Percentiles rank a stretch among this genome's conserved stretches.
phyloP scores from a whole-genome alignment of 2,113 vertebrate genomes.

The Spilogale gracilis region DNA sequence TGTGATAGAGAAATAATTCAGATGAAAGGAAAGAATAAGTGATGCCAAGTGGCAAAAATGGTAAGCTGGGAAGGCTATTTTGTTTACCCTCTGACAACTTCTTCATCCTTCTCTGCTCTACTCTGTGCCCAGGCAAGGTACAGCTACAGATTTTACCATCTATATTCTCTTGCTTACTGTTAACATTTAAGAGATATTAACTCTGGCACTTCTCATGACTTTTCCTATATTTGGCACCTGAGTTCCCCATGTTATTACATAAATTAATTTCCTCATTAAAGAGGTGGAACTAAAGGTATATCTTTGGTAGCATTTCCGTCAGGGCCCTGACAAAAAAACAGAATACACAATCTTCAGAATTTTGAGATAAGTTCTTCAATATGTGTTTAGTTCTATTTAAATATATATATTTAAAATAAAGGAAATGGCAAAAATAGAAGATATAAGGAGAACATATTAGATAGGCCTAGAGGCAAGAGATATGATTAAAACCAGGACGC shows the following conservation, averaged over 20 bases:
- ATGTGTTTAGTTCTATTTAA: background rate
- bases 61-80: background rate
- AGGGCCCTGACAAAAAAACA: background rate
- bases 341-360: background rate
- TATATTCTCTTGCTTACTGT: background rate
- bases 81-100: background rate
- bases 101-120: background rate
- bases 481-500: background rate
- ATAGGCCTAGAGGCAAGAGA: background rate
- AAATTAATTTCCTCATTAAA: background rate
- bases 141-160: background rate
- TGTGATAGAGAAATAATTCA: background rate
- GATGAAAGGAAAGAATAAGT: background rate
- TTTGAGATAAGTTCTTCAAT: background rate
- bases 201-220: background rate
- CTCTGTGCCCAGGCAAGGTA: too few species aligned
- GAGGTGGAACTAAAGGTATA: background rate
- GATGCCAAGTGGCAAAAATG: background rate
- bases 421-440: background rate
- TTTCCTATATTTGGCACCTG: background rate
- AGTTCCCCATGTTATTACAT: background rate
- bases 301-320: background rate
- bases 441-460: background rate
- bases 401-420: background rate
- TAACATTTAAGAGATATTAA: background rate